Evolutionary conservation across 2,797 vertebrate genomes (phyloP).

Genomic region (Acanthopagrus latus): DNA sequence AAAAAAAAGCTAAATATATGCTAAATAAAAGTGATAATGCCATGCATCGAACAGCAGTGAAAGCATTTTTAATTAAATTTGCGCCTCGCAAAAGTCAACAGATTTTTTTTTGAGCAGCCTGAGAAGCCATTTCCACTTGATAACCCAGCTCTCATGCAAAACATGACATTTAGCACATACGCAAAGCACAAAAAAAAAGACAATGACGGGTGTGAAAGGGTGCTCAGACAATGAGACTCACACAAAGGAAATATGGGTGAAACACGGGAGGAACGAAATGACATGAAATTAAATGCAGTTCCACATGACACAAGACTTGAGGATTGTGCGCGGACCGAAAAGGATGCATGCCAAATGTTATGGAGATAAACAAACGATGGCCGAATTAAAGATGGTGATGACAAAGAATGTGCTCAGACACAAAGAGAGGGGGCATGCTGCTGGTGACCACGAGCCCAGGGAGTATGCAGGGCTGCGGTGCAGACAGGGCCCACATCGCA

Average conservation of each 20-base stretch:
- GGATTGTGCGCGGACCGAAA: slow-evolving; percentile 26
- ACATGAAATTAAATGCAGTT: slow-evolving; percentile 42
- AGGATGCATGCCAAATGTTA: slow-evolving; percentile 64
- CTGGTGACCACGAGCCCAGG: slow-evolving; percentile 62
- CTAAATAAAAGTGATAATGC: slow-evolving; percentile 50
- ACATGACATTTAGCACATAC: slow-evolving; percentile 63
- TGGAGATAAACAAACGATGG: slow-evolving; percentile 48
- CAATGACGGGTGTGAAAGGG: slow-evolving; percentile 29
- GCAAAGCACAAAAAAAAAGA: slow-evolving; percentile 36
- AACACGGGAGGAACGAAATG: slow-evolving; percentile 17
- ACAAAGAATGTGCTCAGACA: slow-evolving; percentile 63
- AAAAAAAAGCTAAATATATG: slow-evolving; percentile 32
- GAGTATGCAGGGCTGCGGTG: slow-evolving; percentile 69
- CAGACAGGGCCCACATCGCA: slow-evolving; percentile 85
- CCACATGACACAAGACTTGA: slow-evolving; percentile 29
- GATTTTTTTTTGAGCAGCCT: slow-evolving; percentile 29
- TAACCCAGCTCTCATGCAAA: slow-evolving; percentile 66
- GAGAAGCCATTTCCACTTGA: slow-evolving; percentile 46
- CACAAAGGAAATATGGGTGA: slow-evolving; percentile 47
- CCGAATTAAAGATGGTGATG: slow-evolving; percentile 37
- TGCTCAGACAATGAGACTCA: slow-evolving; percentile 54
- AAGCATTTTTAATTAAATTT: slow-evolving; percentile 53
- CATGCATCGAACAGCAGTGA: slow-evolving; percentile 48
- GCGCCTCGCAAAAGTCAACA: slow-evolving; percentile 35
- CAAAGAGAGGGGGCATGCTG: slow-evolving; percentile 70